Conservation (phyloP, 2,797 vertebrate genomes). For the Lepus oiostolus region DNA sequence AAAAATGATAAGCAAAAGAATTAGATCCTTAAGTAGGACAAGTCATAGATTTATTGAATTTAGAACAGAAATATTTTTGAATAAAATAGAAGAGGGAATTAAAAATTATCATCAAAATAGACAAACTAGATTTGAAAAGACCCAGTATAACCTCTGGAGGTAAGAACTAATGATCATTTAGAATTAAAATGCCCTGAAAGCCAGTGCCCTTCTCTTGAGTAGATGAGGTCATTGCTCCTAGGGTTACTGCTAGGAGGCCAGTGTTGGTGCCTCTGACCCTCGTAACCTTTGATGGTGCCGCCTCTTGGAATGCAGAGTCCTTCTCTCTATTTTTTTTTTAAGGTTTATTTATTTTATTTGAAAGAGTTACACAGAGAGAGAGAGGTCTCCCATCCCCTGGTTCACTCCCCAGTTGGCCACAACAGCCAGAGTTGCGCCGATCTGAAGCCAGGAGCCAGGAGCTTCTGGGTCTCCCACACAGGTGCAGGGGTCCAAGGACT, state of each 20-base stretch:
- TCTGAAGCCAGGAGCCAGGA: too few relatives aligned
- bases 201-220: not conserved
- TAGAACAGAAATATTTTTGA: not conserved
- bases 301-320: constrained; percentile 22
- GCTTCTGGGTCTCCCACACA: too few relatives aligned
- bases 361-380: too few relatives aligned
- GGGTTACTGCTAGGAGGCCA: not conserved
- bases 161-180: constrained; percentile 20
- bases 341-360: too few relatives aligned
- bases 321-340: not conserved
- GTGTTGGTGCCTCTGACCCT: not conserved
- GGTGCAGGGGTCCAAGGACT: too few relatives aligned
- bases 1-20: not conserved
- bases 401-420: too few relatives aligned
- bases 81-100: not conserved
- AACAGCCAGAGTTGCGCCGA: too few relatives aligned
- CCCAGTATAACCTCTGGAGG: not conserved
- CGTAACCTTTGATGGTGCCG: not conserved
- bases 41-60: not conserved
- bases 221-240: not conserved
- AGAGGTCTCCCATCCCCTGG: too few relatives aligned
- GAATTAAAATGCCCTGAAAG: not conserved
- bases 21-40: not conserved
- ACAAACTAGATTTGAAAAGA: not conserved
- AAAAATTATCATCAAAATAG: not conserved